Base-by-base conservation (phyloP, 2,888 invertebrate species). In the Tubulanus polymorphus region DNA sequence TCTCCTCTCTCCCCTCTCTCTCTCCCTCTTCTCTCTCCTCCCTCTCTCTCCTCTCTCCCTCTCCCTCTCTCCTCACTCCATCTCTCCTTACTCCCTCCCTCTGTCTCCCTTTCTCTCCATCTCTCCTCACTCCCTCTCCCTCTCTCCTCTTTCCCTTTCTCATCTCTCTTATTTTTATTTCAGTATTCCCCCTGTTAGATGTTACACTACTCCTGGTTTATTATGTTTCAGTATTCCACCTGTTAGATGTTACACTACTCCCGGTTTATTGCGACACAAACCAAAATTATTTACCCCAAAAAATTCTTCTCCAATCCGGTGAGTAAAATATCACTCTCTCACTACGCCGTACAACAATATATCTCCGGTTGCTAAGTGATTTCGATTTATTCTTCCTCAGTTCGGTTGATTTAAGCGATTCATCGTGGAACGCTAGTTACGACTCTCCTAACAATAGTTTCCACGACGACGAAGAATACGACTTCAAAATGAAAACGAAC, bases 401-500 rank as follows among this genome's bases (percentile, higher is more conserved):
- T 27, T 26, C 27, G 3, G n/a, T n/a, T 30, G 28, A 20, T 27
- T 37, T 25, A 6, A 35, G 35, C 12, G 48, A 47, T 3, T 30
- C 48, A 26, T 53, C 53, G 2, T 47, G 45, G 8, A 46, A 29
- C n/a, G n/a, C n/a, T n/a, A n/a, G n/a, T n/a, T n/a, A n/a, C 28
- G 37, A 32, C 18, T 45, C 53, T 5, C 53, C 53, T 6, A 53
- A 53, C 15, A 53, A 27, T 15, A 53, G 30, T 30, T n/a, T 53
- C 15, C 27, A 27, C 32, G 53, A 47, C 5, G 48, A 53, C 35
- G 48, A 46, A 27, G 53, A 53, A 10, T 60, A 61, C 15, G 56
- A 55, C 1, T 51, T 52, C 20, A 60, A 55, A 1, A 65, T 63
- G 18, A 68, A 68, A 49, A 59, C 64, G 1, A 54, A 63, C 18